Base-by-base conservation (phyloP, 2,888 invertebrate species). In the Drosophila fulvimacula region DNA sequence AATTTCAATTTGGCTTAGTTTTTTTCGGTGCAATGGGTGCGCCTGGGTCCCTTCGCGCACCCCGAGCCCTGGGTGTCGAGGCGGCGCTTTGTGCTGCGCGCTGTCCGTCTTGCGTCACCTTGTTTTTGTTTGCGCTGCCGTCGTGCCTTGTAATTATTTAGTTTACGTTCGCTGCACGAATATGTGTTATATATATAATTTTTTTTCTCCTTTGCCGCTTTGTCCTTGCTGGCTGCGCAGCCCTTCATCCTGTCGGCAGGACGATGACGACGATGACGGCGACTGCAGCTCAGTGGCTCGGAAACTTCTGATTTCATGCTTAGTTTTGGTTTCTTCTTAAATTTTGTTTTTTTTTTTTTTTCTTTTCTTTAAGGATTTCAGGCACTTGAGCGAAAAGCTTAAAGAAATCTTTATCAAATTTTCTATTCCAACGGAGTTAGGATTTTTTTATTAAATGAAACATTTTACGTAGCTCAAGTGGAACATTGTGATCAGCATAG, bases 81-180 rank as follows among this genome's bases (percentile, higher is more conserved):
- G 15, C 51, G 21, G 69, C 78, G 67, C 70, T 73, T 69, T 63
- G 69, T 65, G 70, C 58, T 63, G 69, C 64, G 70, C 58, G 58
- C 46, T 52, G 21, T 53, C 58, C 63, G 66, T 77, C 51, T 51
- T 34, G 51, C 51, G 34, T 69, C 57, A 60, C 64, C 42, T 62
- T 69, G 48, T 74, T 75, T 44, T 65, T 69, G 53, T 69, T 76
- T 53, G 57, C 49, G 46, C 58, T 66, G 57, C 60, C 34, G 63
- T 38, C 70, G 68, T 62, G 69, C 82, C 82, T 70, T 76, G 70
- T 82, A 83, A 88, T 88, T 83, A 83, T 86, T 88, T 86, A 83
- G 89, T 77, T 88, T 69, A 73, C 53, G 42, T 51, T 21, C 49
- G 46, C 21, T 3, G 10, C 9, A 27, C 27, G 46, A 46, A 17